These are phyloP conservation scores for Erythrocebus patas DNA, from an alignment of 2,113 vertebrate species.

Conservation along the genomic window DNA sequence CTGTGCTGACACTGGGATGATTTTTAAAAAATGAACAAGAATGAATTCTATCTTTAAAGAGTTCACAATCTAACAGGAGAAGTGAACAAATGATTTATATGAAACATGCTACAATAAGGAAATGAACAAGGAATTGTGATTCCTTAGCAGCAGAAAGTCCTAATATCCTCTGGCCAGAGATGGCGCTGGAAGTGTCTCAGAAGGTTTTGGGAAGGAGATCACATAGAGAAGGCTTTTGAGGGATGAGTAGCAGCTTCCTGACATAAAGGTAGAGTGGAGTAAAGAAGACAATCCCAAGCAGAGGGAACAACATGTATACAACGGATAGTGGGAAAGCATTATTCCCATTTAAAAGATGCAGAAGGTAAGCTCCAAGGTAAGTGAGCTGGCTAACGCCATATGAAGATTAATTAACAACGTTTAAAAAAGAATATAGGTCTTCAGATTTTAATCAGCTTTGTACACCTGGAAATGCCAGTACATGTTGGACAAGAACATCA, in stretches of 20 bases:
- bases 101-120: constrained; percentile 3
- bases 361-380: constrained; percentile 28
- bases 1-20: background rate
- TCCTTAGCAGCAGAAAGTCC: background rate
- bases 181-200: background rate
- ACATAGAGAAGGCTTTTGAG: background rate
- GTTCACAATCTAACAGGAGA: background rate
- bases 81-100: constrained; percentile 14
- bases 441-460: constrained; percentile 41
- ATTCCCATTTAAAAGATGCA: constrained; percentile 48
- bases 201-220: background rate
- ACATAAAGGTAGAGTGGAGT: background rate
- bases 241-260: background rate
- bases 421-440: constrained; percentile 27
- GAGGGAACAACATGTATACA: background rate
- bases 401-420: constrained; percentile 33
- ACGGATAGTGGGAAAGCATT: background rate
- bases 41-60: constrained; percentile 31
- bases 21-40: background rate
- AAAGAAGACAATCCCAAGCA: background rate
- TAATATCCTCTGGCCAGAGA: background rate
- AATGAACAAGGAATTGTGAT: constrained; percentile 11
- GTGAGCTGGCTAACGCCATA: background rate
- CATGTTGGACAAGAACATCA: background rate
- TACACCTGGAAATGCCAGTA: constrained; percentile 45